Percentiles rank a stretch among this genome's conserved stretches.
Conservation (phyloP, 2,797 vertebrate species). For the Buceros bicornis region DNA sequence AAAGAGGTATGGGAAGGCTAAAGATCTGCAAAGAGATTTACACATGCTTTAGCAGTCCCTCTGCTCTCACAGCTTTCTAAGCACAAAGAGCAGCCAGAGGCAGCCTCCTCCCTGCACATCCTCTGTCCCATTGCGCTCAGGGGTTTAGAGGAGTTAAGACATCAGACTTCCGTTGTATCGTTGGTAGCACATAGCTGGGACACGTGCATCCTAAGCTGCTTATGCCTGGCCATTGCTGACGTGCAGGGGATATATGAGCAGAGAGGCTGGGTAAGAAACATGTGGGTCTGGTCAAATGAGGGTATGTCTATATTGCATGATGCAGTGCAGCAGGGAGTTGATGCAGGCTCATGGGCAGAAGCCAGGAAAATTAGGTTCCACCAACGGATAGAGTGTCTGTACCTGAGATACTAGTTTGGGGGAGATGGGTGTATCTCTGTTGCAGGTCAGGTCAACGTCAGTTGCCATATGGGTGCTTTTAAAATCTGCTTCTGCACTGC, state of each 20-base stretch:
- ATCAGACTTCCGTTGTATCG: background rate
- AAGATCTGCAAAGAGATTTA: background rate
- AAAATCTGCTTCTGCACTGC: background rate
- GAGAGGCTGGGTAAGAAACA: background rate
- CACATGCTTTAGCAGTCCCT: background rate
- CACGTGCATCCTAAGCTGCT: constrained; percentile 67
- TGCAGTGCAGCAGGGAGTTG: background rate
- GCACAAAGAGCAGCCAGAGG: background rate
- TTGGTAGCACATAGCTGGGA: constrained; percentile 32
- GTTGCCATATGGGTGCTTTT: rapidly evolving
- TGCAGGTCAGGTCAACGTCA: rapidly evolving
- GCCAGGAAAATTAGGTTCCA: background rate
- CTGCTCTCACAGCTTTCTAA: background rate
- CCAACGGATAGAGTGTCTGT: background rate
- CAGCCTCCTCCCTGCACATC: background rate
- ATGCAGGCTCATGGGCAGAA: background rate
- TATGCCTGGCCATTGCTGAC: constrained; percentile 53
- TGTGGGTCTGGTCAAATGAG: background rate
- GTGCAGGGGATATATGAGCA: constrained; percentile 21
- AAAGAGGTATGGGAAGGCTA: background rate
- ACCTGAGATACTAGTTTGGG: background rate
- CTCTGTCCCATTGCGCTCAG: background rate
- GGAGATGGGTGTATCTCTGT: background rate
- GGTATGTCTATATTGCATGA: background rate
- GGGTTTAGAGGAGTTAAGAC: background rate